These are phyloP conservation scores for Brachyalestes nurse DNA, from an alignment of 2,797 vertebrate species.

Conservation along the genomic window DNA sequence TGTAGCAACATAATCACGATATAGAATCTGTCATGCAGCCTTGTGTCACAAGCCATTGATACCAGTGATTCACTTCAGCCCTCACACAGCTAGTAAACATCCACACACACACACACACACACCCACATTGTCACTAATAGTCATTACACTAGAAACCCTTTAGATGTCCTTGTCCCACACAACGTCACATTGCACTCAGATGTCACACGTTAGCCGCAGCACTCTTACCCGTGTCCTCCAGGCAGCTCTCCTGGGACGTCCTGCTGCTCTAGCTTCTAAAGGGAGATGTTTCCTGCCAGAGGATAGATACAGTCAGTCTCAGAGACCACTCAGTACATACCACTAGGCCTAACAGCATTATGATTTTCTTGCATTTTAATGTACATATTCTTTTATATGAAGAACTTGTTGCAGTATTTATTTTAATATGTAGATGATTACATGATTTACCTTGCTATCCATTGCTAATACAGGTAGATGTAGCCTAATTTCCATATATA, in stretches of 20 bases:
- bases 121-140: not conserved
- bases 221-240: constrained; percentile 31
- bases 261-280: constrained; percentile 11
- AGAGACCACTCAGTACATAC: not conserved
- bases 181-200: constrained; percentile 1
- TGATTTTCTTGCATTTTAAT: not conserved
- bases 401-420: too few species aligned
- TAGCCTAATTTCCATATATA: too few species aligned
- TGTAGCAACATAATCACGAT: too few species aligned
- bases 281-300: constrained; percentile 14
- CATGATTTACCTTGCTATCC: too few species aligned
- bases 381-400: too few species aligned
- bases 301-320: not conserved
- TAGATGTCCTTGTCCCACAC: constrained; percentile 17
- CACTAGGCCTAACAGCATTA: not conserved
- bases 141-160: not conserved
- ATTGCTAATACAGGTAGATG: too few species aligned
- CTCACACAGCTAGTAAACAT: not conserved
- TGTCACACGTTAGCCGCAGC: not conserved
- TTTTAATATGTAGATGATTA: too few species aligned
- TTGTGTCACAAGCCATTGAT: too few species aligned
- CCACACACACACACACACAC: not conserved
- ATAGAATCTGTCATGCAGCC: too few species aligned
- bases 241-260: constrained; percentile 13
- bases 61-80: too few species aligned